phyloP scores from a whole-genome alignment of 2,797 vertebrate genomes.

The Microhierax caerulescens region DNA sequence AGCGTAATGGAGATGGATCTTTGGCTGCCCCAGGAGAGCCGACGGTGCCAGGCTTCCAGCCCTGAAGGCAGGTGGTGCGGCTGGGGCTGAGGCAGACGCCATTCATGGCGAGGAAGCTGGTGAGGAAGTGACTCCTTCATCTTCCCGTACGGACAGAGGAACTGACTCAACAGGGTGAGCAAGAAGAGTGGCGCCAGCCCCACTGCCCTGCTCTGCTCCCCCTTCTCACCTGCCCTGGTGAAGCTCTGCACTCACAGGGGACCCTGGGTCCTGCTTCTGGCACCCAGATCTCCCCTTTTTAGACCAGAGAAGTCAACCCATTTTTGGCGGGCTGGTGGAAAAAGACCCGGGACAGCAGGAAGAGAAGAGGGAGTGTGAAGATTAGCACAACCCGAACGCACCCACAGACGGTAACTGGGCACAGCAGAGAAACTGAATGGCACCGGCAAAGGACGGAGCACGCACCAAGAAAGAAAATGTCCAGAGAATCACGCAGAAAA shows the following conservation, averaged over 20 bases:
- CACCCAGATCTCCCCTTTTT: not conserved
- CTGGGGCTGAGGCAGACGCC: rapidly evolving
- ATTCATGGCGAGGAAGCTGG: not conserved
- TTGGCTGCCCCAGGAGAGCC: not conserved
- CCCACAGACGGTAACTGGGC: not conserved
- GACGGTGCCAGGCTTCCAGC: not conserved
- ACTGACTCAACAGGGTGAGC: not conserved
- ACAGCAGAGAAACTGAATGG: not conserved
- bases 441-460: not conserved
- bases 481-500: not conserved
- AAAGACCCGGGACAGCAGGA: not conserved
- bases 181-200: rapidly evolving
- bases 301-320: not conserved
- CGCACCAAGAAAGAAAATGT: not conserved
- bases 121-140: not conserved
- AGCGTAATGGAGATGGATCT: rapidly evolving
- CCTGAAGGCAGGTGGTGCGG: rapidly evolving
- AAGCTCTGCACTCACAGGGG: not conserved
- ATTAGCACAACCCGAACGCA: not conserved
- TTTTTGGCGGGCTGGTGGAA: not conserved
- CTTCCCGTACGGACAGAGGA: not conserved
- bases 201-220: rapidly evolving
- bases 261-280: rapidly evolving
- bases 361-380: not conserved
- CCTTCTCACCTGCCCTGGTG: rapidly evolving